phyloP scores from a whole-genome alignment of 2,113 vertebrate species.

The Zapornia atra region DNA sequence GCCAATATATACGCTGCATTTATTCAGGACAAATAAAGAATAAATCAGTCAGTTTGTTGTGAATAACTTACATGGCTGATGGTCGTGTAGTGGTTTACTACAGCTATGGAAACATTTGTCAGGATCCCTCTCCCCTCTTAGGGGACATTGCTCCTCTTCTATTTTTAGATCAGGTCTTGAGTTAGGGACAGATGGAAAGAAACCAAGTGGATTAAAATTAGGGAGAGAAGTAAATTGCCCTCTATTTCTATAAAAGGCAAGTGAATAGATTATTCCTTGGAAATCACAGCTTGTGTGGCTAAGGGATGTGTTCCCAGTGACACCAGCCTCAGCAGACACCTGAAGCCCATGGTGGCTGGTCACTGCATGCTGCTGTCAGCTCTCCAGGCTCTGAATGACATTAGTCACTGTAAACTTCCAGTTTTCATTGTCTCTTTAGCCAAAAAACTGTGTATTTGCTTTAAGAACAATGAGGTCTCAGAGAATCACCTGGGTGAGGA shows the following conservation, averaged over 20 bases:
- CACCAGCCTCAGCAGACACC: too few relatives aligned
- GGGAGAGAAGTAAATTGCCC: background rate
- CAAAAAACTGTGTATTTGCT: rapidly evolving
- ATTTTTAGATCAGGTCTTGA: background rate
- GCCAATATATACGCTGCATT: slow-evolving; percentile 3
- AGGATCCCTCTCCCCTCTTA: background rate
- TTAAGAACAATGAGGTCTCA: rapidly evolving
- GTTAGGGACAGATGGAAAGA: background rate
- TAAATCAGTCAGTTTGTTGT: slow-evolving; percentile 10
- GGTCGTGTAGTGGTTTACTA: background rate
- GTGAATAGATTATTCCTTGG: background rate
- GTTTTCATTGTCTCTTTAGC: background rate
- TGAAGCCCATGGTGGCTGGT: background rate
- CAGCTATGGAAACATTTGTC: background rate
- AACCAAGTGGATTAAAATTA: background rate
- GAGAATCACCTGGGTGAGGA: background rate
- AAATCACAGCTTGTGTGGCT: background rate
- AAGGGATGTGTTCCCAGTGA: background rate
- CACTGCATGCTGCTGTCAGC: background rate
- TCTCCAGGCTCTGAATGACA: rapidly evolving
- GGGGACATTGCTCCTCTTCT: background rate
- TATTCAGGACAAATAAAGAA: slow-evolving; percentile 41
- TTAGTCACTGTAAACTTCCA: background rate
- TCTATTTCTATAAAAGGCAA: background rate
- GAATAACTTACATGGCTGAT: background rate